Conservation (phyloP, 2,113 vertebrate genomes). For the Gobio gobio region DNA sequence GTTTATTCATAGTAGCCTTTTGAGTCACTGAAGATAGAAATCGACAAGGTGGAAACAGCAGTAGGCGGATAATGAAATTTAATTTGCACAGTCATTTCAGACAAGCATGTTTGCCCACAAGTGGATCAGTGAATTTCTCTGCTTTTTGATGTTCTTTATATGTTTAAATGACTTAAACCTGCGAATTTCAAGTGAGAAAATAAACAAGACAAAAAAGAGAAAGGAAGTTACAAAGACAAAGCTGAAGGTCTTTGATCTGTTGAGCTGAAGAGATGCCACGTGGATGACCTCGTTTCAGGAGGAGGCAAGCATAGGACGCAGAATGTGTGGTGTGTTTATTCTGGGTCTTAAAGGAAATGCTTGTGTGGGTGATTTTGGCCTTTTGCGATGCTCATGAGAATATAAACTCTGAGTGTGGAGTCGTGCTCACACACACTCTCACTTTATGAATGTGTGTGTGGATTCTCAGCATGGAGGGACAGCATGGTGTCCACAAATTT, state of each 20-base stretch:
- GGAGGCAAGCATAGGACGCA: background rate
- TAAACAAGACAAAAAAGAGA: background rate
- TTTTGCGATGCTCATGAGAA: background rate
- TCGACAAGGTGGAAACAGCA: background rate
- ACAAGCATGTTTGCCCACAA: background rate
- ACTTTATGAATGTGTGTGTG: background rate
- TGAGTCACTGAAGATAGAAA: slow-evolving; percentile 23
- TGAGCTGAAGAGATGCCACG: slow-evolving; percentile 32
- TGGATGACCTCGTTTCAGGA: slow-evolving; percentile 38
- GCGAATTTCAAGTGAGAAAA: background rate
- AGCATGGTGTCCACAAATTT: background rate
- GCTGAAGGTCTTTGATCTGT: slow-evolving; percentile 64
- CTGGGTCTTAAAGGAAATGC: background rate
- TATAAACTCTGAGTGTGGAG: background rate
- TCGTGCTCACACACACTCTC: background rate
- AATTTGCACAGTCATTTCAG: slow-evolving; percentile 4
- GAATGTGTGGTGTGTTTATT: slow-evolving; percentile 25
- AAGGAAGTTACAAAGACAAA: slow-evolving; percentile 30
- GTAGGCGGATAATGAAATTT: background rate
- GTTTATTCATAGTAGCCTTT: background rate
- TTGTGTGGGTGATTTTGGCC: slow-evolving; percentile 19
- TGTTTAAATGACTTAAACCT: background rate
- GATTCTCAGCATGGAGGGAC: background rate
- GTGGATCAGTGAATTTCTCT: background rate
- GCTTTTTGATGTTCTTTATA: background rate